Base-by-base conservation (phyloP, 2,113 vertebrate species). In the Patagioenas fasciata region DNA sequence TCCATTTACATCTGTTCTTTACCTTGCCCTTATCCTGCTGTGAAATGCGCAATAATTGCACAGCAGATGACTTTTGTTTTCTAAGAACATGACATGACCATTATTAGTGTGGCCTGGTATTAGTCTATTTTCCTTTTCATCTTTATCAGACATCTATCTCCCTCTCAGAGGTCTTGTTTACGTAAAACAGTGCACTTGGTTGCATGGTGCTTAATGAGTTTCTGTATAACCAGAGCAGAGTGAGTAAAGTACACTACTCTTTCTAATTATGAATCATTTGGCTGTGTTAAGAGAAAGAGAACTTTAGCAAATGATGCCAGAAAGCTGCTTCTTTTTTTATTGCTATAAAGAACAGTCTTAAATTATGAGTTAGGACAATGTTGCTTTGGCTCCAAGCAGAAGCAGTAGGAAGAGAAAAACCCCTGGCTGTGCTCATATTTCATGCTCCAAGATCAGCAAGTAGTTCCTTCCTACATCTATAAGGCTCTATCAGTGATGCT, bases 111-210 rank as follows among this genome's bases (percentile, higher is more conserved):
- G 96, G 98, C 94, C 97, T 97, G 91, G 78, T 85, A 71, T 97
- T 97, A 96, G 91, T 85, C 95, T 96, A 83, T 94, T 85, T 88
- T 96, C 89, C 97, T 98, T 98, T 98, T 98, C 96, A 98, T 98
- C 98, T 98, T 98, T 97, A 98, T 98, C 97, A 96, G 92, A 95
- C 97, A 96, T 97, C 95, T 98, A 47, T 97, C 87, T 97, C 97
- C 97, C 97, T 96, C 96, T 96, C 95, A 97, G 97, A 98, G 96
- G 97, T 97, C 97, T 97, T 98, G 97, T 98, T 98, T 98, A 98
- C 97, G 98, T 97, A 97, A 97, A 98, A 98, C 97, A 98, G 96
- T 78, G 71, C 96, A 96, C 96, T 96, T 93, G 94, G 94, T 95
- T 92, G 81, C 93, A 93, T 65, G 92, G 95, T 57, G 57, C 96